Evolutionary conservation across 2,888 invertebrate species (phyloP).

Genomic region (Lycia hirtaria): DNA sequence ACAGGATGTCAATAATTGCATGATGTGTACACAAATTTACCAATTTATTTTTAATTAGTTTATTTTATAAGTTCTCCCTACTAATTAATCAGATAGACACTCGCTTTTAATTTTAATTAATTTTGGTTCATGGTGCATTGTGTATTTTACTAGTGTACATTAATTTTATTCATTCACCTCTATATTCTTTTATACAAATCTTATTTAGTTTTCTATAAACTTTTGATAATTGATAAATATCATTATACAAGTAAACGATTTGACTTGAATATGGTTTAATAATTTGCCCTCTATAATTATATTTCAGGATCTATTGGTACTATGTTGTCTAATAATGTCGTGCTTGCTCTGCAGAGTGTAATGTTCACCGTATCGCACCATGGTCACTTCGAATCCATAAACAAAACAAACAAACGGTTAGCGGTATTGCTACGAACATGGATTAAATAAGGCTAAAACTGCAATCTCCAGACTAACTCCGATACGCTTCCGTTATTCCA

Average conservation of each 20-base stretch:
- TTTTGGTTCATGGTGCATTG: neutral
- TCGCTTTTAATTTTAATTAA: neutral
- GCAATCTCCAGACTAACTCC: slow-evolving; percentile 27
- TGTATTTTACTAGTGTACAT: neutral
- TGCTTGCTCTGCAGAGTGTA: slow-evolving; percentile 69
- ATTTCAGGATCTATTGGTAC: slow-evolving; percentile 61
- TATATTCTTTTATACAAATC: neutral
- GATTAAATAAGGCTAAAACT: slow-evolving; percentile 20
- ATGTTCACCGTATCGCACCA: slow-evolving; percentile 47
- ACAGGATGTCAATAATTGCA: neutral
- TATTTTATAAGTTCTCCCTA: no score
- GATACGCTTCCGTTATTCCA: slow-evolving; percentile 29
- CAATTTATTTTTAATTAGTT: neutral
- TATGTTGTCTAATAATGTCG: slow-evolving; percentile 54
- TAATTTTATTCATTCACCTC: neutral
- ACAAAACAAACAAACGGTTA: slow-evolving; percentile 27
- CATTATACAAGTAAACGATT: neutral
- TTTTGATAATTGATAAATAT: neutral
- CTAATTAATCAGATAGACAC: neutral
- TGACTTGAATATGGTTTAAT: slow-evolving; percentile 33
- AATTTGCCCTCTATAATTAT: slow-evolving; percentile 48
- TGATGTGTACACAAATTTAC: neutral
- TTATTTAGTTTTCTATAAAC: neutral
- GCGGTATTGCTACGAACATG: slow-evolving; percentile 19
- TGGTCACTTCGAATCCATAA: slow-evolving; percentile 36